These are phyloP conservation scores for Cacoxenus indagator DNA, from an alignment of 2,888 invertebrate species.

Conservation along the genomic window DNA sequence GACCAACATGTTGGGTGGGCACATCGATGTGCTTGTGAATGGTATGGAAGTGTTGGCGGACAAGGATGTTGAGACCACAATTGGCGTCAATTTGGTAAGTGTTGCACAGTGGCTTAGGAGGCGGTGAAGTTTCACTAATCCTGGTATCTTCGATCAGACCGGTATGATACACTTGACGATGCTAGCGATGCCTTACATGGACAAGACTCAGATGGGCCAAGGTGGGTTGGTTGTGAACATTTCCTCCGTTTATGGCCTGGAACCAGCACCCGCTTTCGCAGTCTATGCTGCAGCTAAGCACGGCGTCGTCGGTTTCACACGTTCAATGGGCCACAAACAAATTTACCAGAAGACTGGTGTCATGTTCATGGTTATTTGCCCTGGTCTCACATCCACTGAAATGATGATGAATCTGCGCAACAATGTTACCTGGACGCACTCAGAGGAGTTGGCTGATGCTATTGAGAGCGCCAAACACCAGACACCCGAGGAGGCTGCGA, in stretches of 20 bases:
- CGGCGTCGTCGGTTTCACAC: conserved; percentile 67
- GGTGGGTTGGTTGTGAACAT: conserved; percentile 67
- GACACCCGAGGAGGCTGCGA: conserved; percentile 65
- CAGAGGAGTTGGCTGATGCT: conserved; percentile 52
- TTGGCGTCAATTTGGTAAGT: conserved; percentile 66
- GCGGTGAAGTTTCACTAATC: neutral
- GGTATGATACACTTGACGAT: conserved; percentile 64
- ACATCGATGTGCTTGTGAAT: conserved; percentile 66
- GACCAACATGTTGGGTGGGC: conserved; percentile 48
- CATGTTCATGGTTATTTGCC: conserved; percentile 62
- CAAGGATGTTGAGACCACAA: conserved; percentile 64
- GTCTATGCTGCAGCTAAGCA: conserved; percentile 67
- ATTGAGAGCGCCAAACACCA: conserved; percentile 60
- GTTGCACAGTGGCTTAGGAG: neutral
- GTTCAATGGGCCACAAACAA: conserved; percentile 60
- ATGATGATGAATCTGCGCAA: conserved; percentile 65
- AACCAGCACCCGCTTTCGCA: conserved; percentile 63
- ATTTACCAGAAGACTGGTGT: conserved; percentile 63
- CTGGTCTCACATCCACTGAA: conserved; percentile 65
- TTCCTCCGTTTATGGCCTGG: conserved; percentile 66
- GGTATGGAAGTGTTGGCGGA: conserved; percentile 64
- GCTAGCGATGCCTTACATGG: conserved; percentile 63
- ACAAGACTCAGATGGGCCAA: conserved; percentile 62
- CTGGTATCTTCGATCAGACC: conserved; percentile 41
- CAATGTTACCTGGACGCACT: conserved; percentile 58